Evolutionary conservation across 2,113 vertebrate species (phyloP), one percentile per base, ranked within the genome.

Genomic region (Ranitomeya variabilis): DNA sequence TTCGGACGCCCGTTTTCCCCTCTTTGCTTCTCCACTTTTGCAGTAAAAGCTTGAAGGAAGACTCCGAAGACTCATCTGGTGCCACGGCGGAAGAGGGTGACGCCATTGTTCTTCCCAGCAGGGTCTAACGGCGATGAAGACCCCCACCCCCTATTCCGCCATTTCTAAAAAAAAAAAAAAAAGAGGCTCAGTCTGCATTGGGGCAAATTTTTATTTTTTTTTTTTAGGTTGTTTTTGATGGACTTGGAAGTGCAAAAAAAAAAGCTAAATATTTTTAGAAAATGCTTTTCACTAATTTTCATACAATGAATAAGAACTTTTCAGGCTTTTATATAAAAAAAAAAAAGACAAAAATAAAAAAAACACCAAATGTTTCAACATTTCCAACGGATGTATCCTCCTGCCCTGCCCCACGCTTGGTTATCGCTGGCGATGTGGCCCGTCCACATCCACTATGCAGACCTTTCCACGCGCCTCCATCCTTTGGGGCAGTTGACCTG

Each of bases 401-500:
- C 37, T 0, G 15, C 73, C 73, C 71, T 7, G 23, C 69, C 23
- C 69, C 92, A 94, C 92, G 94, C 94, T 96, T 37, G 23, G 57
- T 45, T 93, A 91, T 91, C 95, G 94, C 95, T 96, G 94, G 93
- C 91, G 91, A 90, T 94, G 89, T 92, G 92, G 89, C 87, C 77
- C 91, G 26, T 31, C 90, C 60, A 21, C 92, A 92, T 78, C 91
- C 86, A 92, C 95, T 95, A 95, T 95, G 95, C 96, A 96, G 95
- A 95, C 93, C 91, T 92, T 95, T 90, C 90, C 86, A 59, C 37
- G 26, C 23, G 19, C 89, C 87, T 82, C 89, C 87, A 85, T 89
- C 93, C 94, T 92, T 91, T 80, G 93, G 73, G 94, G 96, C 95
- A 91, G 93, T 96, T 96, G 95, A 95, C 95, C 95, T 95, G 94